A percentile compares a stretch with the other conserved stretches of the same genome.
Conservation (phyloP, 2,113 vertebrate genomes). For the Ornithorhynchus anatinus region DNA sequence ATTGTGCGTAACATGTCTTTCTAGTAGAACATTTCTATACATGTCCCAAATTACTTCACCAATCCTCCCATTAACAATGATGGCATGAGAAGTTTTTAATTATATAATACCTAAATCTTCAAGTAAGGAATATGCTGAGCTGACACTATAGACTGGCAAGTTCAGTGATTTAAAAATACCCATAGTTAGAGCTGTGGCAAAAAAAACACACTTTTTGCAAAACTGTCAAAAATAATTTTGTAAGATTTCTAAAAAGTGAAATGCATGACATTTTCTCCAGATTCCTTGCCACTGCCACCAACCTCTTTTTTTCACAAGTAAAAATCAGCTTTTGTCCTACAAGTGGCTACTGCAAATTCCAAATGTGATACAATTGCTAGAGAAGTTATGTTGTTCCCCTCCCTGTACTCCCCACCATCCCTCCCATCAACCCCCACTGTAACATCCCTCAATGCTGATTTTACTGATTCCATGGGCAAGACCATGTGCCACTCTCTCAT, state of each 20-base stretch:
- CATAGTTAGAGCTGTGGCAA: conserved; percentile 13
- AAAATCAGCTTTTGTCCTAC: conserved; percentile 5
- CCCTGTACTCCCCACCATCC: too few species aligned
- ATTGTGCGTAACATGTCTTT: too few species aligned
- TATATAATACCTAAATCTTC: background rate
- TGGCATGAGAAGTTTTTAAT: background rate
- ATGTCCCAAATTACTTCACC: too few species aligned
- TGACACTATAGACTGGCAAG: background rate
- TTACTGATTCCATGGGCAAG: too few species aligned
- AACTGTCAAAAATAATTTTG: conserved; percentile 33
- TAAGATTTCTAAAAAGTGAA: conserved; percentile 6
- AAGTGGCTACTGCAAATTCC: background rate
- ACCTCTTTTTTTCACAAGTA: background rate
- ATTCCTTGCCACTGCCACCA: conserved; percentile 1
- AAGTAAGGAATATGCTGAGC: background rate
- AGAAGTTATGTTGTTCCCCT: too few species aligned
- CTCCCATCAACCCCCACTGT: too few species aligned
- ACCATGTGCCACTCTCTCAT: too few species aligned
- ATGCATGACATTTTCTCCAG: background rate
- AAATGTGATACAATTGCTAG: too few species aligned
- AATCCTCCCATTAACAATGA: background rate
- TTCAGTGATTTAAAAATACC: conserved; percentile 21
- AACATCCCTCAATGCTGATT: too few species aligned
- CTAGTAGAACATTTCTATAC: too few species aligned
- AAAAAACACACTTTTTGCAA: conserved; percentile 23